Base-by-base conservation (phyloP, 2,888 invertebrate genomes). In the Trissoscelio sp. region DNA sequence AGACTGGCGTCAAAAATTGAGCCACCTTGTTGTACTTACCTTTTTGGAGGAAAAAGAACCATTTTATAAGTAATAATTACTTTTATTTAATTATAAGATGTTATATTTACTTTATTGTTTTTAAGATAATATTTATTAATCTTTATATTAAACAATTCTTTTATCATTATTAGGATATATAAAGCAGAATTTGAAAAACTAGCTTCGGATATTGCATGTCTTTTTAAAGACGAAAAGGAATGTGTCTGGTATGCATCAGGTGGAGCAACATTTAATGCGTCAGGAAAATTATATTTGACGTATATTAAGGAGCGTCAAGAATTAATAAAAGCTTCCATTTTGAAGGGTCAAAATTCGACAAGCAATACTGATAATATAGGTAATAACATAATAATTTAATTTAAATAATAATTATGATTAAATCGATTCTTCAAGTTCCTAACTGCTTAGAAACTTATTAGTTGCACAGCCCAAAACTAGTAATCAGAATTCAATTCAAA, bases 231-330 rank as follows among this genome's bases (percentile, higher is more conserved):
- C 14, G 70, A 72, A 51, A 24, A n/a, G 3, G 48, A 60, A 5
- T 9, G 14, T 6, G 7, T n/a, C 4, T 72, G 70, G 62, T 73
- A 24, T 46, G 28, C 42, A 12, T 3, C 34, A 4, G 11, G 58
- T 48, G 14, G 12, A 16, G n/a, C 34, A 5, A 20, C 16, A 28
- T 62, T 73, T 7, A 74, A 74, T 64, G 57, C 74, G 0, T 64
- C 55, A 0, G 64, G 74, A 3, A 74, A 74, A 51, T 24, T 64
- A 14, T 74, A 74, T 22, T 6, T 12, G 0, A 20, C 0, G 0
- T 72, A 72, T 53, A 22, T 51, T n/a, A 72, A 53, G 18, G 72
- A 72, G 11, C 58, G 72, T 0, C n/a, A 28, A 5, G 62, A 72
- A 48, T 42, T 72, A 28, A 42, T 1, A 6, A 20, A 31, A 44